Conservation (phyloP, 1,140 invertebrate genomes). For the Thereuonema tuberculata region DNA sequence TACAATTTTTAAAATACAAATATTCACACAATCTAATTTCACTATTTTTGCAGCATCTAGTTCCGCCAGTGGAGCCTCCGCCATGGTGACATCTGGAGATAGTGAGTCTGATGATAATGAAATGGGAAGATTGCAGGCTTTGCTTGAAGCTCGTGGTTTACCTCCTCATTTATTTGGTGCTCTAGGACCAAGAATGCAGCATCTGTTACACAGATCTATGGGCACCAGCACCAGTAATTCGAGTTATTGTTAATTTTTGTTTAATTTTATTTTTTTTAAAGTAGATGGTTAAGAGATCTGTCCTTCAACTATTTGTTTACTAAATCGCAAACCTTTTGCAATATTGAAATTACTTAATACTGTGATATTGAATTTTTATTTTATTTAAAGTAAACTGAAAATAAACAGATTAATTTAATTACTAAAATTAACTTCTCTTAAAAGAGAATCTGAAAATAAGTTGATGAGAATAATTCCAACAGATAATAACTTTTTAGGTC, state of each 20-base stretch:
- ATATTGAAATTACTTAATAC: too few species aligned
- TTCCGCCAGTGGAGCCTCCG: conserved; percentile 15
- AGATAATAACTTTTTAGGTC: too few species aligned
- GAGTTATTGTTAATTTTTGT: neutral
- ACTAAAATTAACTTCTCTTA: too few species aligned
- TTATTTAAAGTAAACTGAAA: too few species aligned
- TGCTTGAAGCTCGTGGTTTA: conserved; percentile 83
- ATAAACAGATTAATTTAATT: too few species aligned
- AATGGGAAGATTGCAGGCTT: conserved; percentile 71
- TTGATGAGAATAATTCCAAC: too few species aligned
- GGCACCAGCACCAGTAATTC: conserved; percentile 37
- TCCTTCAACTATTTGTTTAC: too few species aligned
- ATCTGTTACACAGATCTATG: conserved; percentile 86
- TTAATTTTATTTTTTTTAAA: neutral
- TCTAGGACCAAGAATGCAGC: conserved; percentile 91
- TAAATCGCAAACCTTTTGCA: too few species aligned
- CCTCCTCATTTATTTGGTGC: conserved; percentile 91
- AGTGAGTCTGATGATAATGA: conserved; percentile 62
- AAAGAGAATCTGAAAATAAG: too few species aligned
- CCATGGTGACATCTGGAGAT: conserved; percentile 18
- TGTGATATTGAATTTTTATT: too few species aligned
- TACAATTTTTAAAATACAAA: too few species aligned
- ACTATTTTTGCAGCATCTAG: conserved; percentile 27
- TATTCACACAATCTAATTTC: too few species aligned
- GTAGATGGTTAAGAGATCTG: neutral